Evolutionary conservation across 2,113 vertebrate species (phyloP).

Genomic region (Microtus ochrogaster): DNA sequence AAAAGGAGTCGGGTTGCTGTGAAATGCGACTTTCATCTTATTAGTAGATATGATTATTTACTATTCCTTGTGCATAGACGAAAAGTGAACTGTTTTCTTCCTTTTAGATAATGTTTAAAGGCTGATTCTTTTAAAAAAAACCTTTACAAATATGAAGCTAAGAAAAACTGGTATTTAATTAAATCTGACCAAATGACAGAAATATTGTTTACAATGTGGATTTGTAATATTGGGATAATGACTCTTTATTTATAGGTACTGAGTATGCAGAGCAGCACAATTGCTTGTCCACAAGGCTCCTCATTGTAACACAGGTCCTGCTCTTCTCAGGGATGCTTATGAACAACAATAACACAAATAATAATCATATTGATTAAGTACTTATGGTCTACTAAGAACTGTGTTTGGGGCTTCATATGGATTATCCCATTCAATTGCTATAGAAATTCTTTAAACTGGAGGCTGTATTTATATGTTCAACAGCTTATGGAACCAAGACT

Average conservation of each 20-base stretch:
- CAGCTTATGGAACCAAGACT: neutral
- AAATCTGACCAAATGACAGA: neutral
- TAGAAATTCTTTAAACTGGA: constrained; percentile 30
- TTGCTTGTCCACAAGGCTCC: neutral
- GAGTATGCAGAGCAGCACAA: neutral
- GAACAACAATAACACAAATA: constrained; percentile 18
- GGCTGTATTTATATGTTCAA: neutral
- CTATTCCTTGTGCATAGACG: neutral
- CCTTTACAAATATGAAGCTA: constrained; percentile 15
- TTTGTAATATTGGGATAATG: constrained; percentile 9
- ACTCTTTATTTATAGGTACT: constrained; percentile 39
- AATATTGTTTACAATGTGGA: constrained; percentile 10
- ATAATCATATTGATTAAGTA: constrained; percentile 36
- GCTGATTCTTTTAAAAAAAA: neutral
- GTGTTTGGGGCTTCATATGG: neutral
- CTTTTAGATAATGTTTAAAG: constrained; percentile 45
- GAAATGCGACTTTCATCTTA: constrained; percentile 63
- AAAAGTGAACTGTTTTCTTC: constrained; percentile 7
- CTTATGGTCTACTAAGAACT: constrained; percentile 36
- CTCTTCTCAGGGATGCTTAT: constrained; percentile 20
- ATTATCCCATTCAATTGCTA: constrained; percentile 41
- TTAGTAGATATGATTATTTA: constrained; percentile 22
- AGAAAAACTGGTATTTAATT: constrained; percentile 38
- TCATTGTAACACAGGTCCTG: neutral
- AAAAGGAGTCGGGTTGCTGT: constrained; percentile 60